Base-by-base conservation (phyloP, 1,140 invertebrate species). In the Megalopta genalis region DNA sequence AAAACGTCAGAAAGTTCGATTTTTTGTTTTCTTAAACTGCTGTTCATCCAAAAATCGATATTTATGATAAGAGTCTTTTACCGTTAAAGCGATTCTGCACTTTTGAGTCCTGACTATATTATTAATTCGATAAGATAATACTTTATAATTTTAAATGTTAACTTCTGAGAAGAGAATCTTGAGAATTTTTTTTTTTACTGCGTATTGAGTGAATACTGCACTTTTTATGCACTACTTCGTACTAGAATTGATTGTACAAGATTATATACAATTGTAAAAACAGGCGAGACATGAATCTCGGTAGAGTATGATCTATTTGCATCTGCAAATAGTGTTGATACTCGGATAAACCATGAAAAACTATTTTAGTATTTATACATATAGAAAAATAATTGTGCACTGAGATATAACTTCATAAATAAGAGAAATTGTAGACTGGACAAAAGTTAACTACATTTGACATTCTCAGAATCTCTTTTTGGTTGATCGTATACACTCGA, bases 21-120 rank as follows among this genome's bases (percentile, higher is more conserved):
- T 90, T 87, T 90, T 84, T 65, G 82, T 86, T 82, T 88, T 86
- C 85, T 84, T 92, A 69, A 90, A 89, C 87, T 91, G 90, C 83
- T 88, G 88, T 79, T 88, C 86, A 72, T 88, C 87, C 65, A 85
- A 77, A 83, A 88, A 90, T 74, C 88, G 60, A 89, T 86, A 86
- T 59, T 80, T 85, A 60, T 86, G 60, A 62, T 63, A 71, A 79
- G 62, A 14, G 62, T 57, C 23, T 75, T 79, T 59, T 18, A 52
- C 37, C 37, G 18, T 75, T 46, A 70, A 76, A 23, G 46, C 63
- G 57, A 32, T 9, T 52, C 57, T 10, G 67, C 18, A 54, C 42
- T 46, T 39, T 72, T 78, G 62, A 37, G 23, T 85, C 62, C 57
- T 37, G 69, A 37, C 18, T 65, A 71, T 52, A 23, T 57, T 42